Evolutionary conservation across 2,888 invertebrate genomes (phyloP), one percentile per base, ranked within the genome.

Genomic region (Drosophila neutralis): DNA sequence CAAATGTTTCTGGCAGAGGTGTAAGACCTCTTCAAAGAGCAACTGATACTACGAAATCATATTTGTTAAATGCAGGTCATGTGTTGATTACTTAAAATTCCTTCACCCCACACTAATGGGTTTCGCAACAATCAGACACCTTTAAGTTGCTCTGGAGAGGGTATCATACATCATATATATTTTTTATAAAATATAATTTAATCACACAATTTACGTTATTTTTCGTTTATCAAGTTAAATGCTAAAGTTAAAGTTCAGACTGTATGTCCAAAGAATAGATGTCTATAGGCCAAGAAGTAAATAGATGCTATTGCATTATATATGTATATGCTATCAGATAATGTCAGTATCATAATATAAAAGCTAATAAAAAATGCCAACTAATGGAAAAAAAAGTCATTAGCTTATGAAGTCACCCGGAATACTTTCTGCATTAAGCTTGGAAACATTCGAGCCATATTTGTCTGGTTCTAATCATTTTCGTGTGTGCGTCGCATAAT

Each of bases 31-130:
- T 42, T 13, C 8, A 45, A 76, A 70, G 18, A 27, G 31, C 40
- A 52, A 27, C 51, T 51, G 49, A 76, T 61, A 68, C 51, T 54
- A 18, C 18, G 42, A 54, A 61, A 60, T 48, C 33, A 11, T 42
- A 40, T 40, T 42, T 49, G 45, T 15, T 53, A 31, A 24, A 33
- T 63, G 48, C 75, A 57, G 80, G 76, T 79, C 76, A 79, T 33
- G 51, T 27, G 48, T 64, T 74, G 57, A 69, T 74, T 69, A 58
- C 51, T 52, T 4, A 62, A 69, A 79, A 69, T 61, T 74, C 24
- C 35, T 21, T 35, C 1, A 24, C 8, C 15, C 0, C 8, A 10
- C 13, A 35, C 21, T 42, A 54, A 27, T 21, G 6, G 10, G 10
- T 33, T 31, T 52, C n/a, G 4, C n/a, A 52, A 5, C 36, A 48